Conservation (phyloP, 2,888 invertebrate species). For the Meiosimyza platycephala region DNA sequence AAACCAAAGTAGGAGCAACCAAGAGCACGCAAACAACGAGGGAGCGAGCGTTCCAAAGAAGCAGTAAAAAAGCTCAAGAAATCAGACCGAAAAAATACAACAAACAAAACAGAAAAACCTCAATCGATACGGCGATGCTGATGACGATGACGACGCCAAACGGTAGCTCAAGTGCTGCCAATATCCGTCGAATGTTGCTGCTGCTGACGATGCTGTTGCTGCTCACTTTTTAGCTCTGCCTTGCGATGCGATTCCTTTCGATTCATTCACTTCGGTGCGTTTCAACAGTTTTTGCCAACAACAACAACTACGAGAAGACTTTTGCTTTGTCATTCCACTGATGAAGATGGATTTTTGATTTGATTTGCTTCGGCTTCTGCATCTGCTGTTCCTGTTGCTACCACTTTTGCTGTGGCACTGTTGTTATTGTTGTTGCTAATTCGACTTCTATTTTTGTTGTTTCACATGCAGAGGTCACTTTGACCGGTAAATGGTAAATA, state of each 20-base stretch:
- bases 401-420: not conserved
- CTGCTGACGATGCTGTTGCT: not conserved
- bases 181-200: not conserved
- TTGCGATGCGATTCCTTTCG: not conserved
- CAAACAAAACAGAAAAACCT: slow-evolving; percentile 1
- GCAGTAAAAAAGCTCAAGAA: not conserved
- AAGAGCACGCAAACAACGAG: not conserved
- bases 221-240: slow-evolving; percentile 11
- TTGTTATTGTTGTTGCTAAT: no score
- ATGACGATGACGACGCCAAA: not conserved
- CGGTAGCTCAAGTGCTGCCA: not conserved
- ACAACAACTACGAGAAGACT: not conserved
- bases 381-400: slow-evolving; percentile 8
- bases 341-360: slow-evolving; percentile 32
- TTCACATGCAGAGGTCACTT: slow-evolving; percentile 30
- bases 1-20: not conserved
- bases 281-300: slow-evolving; percentile 5
- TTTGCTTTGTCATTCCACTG: slow-evolving; percentile 32
- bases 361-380: slow-evolving; percentile 16
- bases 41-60: not conserved
- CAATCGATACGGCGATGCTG: slow-evolving; percentile 1
- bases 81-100: not conserved
- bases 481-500: not conserved
- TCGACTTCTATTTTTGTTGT: not conserved
- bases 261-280: not conserved